A percentile compares a stretch with the other conserved stretches of the same genome.
phyloP scores from a whole-genome alignment of 1,140 invertebrate species.

The Chironomus tepperi region DNA sequence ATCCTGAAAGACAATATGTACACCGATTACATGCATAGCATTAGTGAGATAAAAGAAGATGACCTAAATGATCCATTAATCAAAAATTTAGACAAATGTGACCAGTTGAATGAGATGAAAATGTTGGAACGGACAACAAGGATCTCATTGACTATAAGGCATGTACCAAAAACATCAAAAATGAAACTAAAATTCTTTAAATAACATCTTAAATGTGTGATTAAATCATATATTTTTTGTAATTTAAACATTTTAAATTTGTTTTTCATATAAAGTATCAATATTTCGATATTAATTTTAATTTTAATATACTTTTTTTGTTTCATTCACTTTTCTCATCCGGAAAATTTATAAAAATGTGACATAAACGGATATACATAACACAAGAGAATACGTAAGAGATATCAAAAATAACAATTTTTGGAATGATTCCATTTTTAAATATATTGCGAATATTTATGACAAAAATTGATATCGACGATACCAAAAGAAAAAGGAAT shows the following conservation, averaged over 20 bases:
- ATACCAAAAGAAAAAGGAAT: too few species aligned
- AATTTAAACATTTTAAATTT: neutral
- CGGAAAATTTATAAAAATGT: neutral
- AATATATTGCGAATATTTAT: too few species aligned
- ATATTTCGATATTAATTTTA: neutral
- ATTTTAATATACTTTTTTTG: neutral
- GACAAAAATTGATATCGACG: too few species aligned
- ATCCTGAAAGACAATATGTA: slow-evolving; percentile 80
- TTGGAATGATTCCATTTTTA: too few species aligned
- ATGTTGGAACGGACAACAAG: slow-evolving; percentile 58
- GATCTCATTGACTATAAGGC: slow-evolving; percentile 86
- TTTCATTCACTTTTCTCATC: neutral
- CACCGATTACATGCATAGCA: slow-evolving; percentile 78
- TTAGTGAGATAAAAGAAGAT: slow-evolving; percentile 67
- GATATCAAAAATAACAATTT: too few species aligned
- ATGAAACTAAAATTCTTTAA: slow-evolving; percentile 54
- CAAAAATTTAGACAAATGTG: slow-evolving; percentile 56
- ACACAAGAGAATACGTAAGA: too few species aligned
- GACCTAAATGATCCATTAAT: slow-evolving; percentile 48
- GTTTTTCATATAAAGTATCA: neutral
- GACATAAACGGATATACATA: too few species aligned
- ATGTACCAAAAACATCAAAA: slow-evolving; percentile 85
- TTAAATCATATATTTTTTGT: neutral
- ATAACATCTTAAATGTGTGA: slow-evolving; percentile 28
- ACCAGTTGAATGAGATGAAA: slow-evolving; percentile 42